These are phyloP conservation scores for Gryllus bimaculatus DNA, from an alignment of 1,140 invertebrate genomes.

Conservation along the genomic window DNA sequence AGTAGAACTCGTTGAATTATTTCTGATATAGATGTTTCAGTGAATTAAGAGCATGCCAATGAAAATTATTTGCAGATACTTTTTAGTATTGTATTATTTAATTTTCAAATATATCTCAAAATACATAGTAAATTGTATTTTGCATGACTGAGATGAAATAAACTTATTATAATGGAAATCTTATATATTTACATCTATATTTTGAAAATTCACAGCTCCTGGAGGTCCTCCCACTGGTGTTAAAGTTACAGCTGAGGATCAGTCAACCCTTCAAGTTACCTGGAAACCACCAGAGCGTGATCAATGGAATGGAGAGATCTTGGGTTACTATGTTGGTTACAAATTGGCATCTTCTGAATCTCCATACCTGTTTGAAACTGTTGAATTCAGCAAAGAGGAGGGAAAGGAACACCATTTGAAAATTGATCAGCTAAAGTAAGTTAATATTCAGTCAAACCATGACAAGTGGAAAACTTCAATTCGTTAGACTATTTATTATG, in stretches of 20 bases:
- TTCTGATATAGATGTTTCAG: too few species aligned
- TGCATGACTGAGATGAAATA: too few species aligned
- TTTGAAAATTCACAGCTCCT: constrained; percentile 42
- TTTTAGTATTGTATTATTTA: too few species aligned
- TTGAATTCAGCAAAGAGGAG: constrained; percentile 84
- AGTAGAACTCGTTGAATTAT: too few species aligned
- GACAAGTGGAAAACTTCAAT: too few species aligned
- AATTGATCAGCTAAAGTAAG: constrained; percentile 66
- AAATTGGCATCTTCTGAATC: constrained; percentile 82
- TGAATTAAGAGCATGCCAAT: too few species aligned
- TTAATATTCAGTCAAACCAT: neutral
- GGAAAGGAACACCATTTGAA: constrained; percentile 75
- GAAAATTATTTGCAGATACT: too few species aligned
- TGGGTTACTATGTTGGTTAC: constrained; percentile 84
- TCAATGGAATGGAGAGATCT: constrained; percentile 88
- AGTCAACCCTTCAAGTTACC: constrained; percentile 81
- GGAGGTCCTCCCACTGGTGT: constrained; percentile 73
- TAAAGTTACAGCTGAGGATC: constrained; percentile 81
- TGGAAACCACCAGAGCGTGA: constrained; percentile 87
- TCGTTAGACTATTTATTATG: too few species aligned
- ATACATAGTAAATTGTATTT: too few species aligned
- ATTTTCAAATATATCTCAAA: too few species aligned
- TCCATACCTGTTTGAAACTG: constrained; percentile 83
- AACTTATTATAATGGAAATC: too few species aligned
- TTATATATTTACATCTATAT: too few species aligned